These are phyloP conservation scores for Psephotus haematonotus DNA, from an alignment of 2,113 vertebrate genomes.

Conservation along the genomic window DNA sequence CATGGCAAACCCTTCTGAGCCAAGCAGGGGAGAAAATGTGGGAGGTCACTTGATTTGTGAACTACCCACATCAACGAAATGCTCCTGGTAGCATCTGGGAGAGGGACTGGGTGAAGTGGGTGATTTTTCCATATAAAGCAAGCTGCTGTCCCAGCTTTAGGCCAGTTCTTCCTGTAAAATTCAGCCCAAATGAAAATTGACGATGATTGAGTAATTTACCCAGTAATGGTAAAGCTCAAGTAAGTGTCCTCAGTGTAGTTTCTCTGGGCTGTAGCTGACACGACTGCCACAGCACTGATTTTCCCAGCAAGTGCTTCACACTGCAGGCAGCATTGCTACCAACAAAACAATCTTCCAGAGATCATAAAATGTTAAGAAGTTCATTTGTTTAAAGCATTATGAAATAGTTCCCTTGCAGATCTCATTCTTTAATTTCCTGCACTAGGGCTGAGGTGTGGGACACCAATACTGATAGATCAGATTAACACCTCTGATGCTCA, in stretches of 20 bases:
- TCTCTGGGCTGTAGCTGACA: background rate
- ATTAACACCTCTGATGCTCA: slow-evolving; percentile 40
- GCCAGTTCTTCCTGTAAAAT: background rate
- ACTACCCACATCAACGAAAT: background rate
- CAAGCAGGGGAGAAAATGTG: background rate
- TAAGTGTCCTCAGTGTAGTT: background rate
- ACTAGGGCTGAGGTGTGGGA: slow-evolving; percentile 49
- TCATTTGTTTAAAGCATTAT: slow-evolving; percentile 76
- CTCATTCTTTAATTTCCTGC: slow-evolving; percentile 73
- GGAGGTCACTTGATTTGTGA: slow-evolving; percentile 3
- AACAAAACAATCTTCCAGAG: slow-evolving; percentile 60
- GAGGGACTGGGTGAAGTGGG: background rate
- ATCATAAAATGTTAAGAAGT: slow-evolving; percentile 69
- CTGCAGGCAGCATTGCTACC: background rate
- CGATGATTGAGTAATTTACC: background rate
- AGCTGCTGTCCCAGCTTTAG: background rate
- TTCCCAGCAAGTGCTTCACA: background rate
- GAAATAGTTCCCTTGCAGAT: slow-evolving; percentile 62
- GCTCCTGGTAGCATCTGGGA: background rate
- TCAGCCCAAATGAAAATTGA: background rate
- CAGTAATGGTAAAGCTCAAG: background rate
- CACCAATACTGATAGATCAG: slow-evolving; percentile 66
- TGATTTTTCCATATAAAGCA: background rate
- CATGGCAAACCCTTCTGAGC: background rate
- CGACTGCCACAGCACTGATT: background rate